Percentiles rank a stretch among this genome's conserved stretches.
phyloP scores from a whole-genome alignment of 2,888 invertebrate species.

The Polietes domitor region DNA sequence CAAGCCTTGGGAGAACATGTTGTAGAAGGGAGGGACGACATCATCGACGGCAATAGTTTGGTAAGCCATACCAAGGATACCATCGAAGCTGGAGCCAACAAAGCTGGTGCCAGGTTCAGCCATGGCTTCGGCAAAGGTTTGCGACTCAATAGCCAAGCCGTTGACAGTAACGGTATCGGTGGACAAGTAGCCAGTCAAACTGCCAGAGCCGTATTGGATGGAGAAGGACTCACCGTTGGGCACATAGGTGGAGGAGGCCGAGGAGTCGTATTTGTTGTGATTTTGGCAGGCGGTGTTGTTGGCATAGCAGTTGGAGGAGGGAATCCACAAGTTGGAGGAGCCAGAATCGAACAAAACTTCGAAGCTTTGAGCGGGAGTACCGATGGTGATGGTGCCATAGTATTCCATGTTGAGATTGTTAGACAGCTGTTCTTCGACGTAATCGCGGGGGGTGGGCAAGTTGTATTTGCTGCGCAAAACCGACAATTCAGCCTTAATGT shows the following conservation, averaged over 20 bases:
- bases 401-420: conserved; percentile 72
- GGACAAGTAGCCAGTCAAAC: conserved; percentile 96
- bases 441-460: neutral
- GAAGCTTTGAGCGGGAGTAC: conserved; percentile 94
- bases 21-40: conserved; percentile 94
- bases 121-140: conserved; percentile 97
- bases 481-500: conserved; percentile 62
- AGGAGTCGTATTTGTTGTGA: conserved; percentile 97
- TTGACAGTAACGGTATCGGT: conserved; percentile 89
- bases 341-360: conserved; percentile 93
- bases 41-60: conserved; percentile 92
- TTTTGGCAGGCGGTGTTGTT: conserved; percentile 95
- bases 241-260: conserved; percentile 89
- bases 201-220: conserved; percentile 97
- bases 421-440: conserved; percentile 49
- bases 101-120: conserved; percentile 96
- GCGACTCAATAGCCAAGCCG: conserved; percentile 85
- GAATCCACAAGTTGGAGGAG: conserved; percentile 99
- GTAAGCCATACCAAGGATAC: conserved; percentile 97
- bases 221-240: conserved; percentile 93
- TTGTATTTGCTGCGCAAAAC: conserved; percentile 65
- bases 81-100: conserved; percentile 98
- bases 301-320: conserved; percentile 95
- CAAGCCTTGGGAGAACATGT: conserved; percentile 90
- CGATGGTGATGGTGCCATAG: conserved; percentile 85